Base-by-base conservation (phyloP, 2,888 invertebrate genomes). In the Merodon equestris region DNA sequence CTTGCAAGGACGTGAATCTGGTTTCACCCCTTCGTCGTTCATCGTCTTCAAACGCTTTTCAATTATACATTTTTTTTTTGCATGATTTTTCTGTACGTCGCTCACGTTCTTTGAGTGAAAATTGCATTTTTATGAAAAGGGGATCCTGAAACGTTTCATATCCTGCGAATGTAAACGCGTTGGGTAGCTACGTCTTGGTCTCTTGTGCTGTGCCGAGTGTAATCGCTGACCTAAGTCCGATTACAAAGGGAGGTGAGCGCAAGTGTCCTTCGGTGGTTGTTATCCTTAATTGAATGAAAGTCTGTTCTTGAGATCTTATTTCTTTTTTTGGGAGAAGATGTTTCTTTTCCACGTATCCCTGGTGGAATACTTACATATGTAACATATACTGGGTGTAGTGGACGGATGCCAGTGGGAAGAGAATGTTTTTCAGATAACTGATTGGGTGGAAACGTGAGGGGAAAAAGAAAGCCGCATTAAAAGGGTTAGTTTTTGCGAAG, bases 261-360 rank as follows among this genome's bases (percentile, higher is more conserved):
- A 61, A 56, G 71, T 61, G 40, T 71, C 40, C 54, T 64, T 34
- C 19, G 57, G 17, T 51, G 50, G 66, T 68, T 67, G 57, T 72
- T 72, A 63, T 56, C 61, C 61, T 72, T 68, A 77, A 68, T 63
- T 63, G 57, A 77, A 68, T 63, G 17, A 61, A 57, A 38, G 27
- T 18, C 61, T 58, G 77, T 36, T 68, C 38, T 53, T 50, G 76
- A 63, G 72, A 58, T 47, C 54, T n/a, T n/a, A n/a, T n/a, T n/a
- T n/a, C 38, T 50, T 67, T 40, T 34, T 57, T 64, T 58, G 36
- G n/a, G 38, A 50, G 10, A 67, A 47, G n/a, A 27, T 19, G 12
- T 9, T 38, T 15, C 15, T 34, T 42, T 9, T 51, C 47, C 18
- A 47, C 7, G 27, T 27, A 27, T 27, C 27, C 3, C 27, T 4